Base-by-base conservation (phyloP, 2,888 invertebrate genomes). In the Junonia oenone region DNA sequence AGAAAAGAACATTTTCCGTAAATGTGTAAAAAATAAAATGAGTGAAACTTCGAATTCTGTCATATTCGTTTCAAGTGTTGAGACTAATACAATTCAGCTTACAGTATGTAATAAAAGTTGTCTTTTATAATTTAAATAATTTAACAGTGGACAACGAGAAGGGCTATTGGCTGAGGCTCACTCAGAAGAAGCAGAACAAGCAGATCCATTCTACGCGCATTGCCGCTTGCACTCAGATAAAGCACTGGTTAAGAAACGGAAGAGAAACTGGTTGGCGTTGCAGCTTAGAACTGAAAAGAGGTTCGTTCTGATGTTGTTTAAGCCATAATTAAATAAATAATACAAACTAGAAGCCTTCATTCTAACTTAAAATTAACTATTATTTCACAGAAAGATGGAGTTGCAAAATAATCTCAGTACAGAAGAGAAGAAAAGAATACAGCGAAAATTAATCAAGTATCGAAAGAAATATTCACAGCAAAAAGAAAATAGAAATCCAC, bases 201-300 rank as follows among this genome's bases (percentile, higher is more conserved):
- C 98, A 0, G 99, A 99, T 88, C 99, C 99, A 0, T 99, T 98
- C 79, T 99, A 97, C 81, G 99, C 98, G 0, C 98, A 99, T 75
- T 99, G 99, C 78, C 96, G 96, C 78, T 91, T 98, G 45, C 99
- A 99, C 81, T 98, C 98, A 0, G 98, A 99, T 75, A 98, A 98
- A 81, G 93, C 95, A 3, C 91, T 96, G 58, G 94, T 97, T 35
- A 94, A 95, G 71, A 93, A 94, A 73, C 92, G 96, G 5, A 94
- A 94, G 71, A 91, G 95, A 3, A 98, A 97, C 76, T 98, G 96
- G 93, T 91, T 98, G 58, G 96, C 97, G 0, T 86, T 98, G 52
- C 96, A 97, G 73, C 91, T 97, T 64, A 92, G 97, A 62, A 95
- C 95, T 11, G 94, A 95, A 55, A 93, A 92, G 69, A 91, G 94